These are phyloP conservation scores for Ictidomys tridecemlineatus DNA, from an alignment of 2,113 vertebrate species.

Conservation along the genomic window DNA sequence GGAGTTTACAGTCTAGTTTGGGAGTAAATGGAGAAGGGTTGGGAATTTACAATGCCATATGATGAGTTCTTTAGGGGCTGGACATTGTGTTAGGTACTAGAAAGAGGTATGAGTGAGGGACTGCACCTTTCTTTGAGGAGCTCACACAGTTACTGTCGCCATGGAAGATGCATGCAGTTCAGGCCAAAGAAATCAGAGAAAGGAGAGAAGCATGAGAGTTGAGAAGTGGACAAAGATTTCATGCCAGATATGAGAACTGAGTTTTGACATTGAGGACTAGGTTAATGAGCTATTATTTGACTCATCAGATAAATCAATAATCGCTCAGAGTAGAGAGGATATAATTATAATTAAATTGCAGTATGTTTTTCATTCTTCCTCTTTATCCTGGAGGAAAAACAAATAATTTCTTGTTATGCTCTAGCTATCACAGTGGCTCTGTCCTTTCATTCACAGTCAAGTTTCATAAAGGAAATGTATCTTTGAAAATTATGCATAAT, in stretches of 20 bases:
- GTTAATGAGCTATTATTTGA: background rate
- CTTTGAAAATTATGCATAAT: background rate
- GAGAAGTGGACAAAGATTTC: background rate
- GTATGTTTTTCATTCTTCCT: background rate
- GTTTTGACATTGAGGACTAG: background rate
- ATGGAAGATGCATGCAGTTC: background rate
- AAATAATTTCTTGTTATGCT: background rate
- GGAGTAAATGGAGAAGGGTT: background rate
- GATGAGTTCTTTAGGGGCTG: background rate
- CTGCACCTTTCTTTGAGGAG: background rate
- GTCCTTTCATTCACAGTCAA: slow-evolving; percentile 22
- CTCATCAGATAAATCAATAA: slow-evolving; percentile 19
- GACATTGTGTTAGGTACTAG: background rate
- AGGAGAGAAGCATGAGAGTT: background rate
- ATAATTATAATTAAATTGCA: background rate
- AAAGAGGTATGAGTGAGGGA: background rate
- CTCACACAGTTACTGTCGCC: background rate
- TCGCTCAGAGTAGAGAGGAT: background rate
- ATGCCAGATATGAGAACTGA: background rate
- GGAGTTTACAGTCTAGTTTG: background rate
- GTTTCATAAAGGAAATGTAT: slow-evolving; percentile 22
- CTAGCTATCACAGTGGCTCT: background rate
- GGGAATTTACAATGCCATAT: background rate
- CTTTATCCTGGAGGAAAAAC: background rate
- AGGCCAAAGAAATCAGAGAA: background rate